Evolutionary conservation across 2,888 invertebrate species (phyloP).

Genomic region (Polydrusus pterygomalis): DNA sequence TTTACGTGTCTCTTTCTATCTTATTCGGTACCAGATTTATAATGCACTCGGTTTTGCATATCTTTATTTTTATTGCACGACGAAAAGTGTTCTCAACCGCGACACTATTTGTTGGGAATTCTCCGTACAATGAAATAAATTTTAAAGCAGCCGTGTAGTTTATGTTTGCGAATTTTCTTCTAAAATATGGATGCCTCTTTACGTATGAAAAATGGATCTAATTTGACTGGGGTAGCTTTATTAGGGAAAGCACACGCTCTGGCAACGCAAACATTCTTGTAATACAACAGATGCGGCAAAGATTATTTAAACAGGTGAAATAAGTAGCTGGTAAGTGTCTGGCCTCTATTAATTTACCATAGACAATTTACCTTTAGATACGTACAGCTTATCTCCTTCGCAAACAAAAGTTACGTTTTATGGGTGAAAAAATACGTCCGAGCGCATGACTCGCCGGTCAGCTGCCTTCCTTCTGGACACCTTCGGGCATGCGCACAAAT

Average conservation of each 20-base stretch:
- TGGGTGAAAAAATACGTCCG: no score
- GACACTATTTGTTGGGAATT: slow-evolving; percentile 35
- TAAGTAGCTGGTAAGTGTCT: no score
- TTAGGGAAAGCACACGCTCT: background rate
- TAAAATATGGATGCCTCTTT: slow-evolving; percentile 29
- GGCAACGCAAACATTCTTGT: no score
- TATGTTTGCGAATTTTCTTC: slow-evolving; percentile 14
- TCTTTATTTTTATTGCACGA: slow-evolving; percentile 39
- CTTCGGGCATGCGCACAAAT: no score
- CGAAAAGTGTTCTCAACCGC: slow-evolving; percentile 29
- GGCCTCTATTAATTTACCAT: no score
- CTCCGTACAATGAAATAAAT: slow-evolving; percentile 34
- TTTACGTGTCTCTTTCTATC: slow-evolving; percentile 23
- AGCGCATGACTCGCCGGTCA: no score
- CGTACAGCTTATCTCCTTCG: no score
- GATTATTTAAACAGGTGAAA: no score
- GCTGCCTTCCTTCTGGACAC: no score
- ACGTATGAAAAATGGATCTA: slow-evolving; percentile 23
- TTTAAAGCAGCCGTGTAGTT: slow-evolving; percentile 22
- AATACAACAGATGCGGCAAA: no score
- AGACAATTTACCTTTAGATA: no score
- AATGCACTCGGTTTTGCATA: slow-evolving; percentile 42
- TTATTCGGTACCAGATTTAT: slow-evolving; percentile 33
- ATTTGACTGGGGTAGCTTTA: slow-evolving; percentile 6
- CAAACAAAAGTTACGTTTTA: no score